Percentiles rank a stretch among this genome's conserved stretches.
Conservation (phyloP, 2,888 invertebrate genomes). For the Micoletzkya japonica region DNA sequence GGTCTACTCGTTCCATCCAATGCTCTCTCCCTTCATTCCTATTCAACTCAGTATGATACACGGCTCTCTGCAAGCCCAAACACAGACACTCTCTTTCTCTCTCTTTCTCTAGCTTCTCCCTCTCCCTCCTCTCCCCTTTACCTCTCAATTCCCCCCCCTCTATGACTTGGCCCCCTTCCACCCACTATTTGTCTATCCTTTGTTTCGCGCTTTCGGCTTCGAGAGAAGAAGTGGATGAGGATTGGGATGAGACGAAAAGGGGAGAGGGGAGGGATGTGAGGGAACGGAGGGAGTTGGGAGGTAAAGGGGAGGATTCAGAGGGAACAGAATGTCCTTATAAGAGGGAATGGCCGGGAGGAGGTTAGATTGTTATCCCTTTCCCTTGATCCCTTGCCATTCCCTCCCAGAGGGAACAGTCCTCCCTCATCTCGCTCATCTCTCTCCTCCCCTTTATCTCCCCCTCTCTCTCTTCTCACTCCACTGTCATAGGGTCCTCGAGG, state of each 20-base stretch:
- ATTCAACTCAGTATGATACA: background rate
- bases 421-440: background rate
- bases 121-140: background rate
- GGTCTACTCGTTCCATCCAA: background rate
- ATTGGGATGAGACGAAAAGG: background rate
- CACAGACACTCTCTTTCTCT: background rate
- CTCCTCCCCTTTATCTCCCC: too few species aligned
- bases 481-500: background rate
- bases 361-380: background rate
- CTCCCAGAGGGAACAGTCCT: background rate
- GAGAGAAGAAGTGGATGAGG: too few species aligned
- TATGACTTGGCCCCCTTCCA: background rate
- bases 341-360: background rate
- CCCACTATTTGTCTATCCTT: constrained; percentile 19
- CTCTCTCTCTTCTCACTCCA: background rate
- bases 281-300: background rate
- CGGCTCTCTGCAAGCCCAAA: background rate
- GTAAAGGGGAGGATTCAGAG: background rate
- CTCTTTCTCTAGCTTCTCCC: constrained; percentile 1
- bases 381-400: background rate
- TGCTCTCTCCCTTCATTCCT: background rate
- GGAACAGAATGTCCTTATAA: background rate
- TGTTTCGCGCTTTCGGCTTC: constrained; percentile 15
- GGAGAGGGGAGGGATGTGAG: constrained; percentile 3
- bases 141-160: background rate